Percentiles rank a stretch among this genome's conserved stretches.
phyloP scores from a whole-genome alignment of 1,140 invertebrate species.

The Drosophila yakuba region DNA sequence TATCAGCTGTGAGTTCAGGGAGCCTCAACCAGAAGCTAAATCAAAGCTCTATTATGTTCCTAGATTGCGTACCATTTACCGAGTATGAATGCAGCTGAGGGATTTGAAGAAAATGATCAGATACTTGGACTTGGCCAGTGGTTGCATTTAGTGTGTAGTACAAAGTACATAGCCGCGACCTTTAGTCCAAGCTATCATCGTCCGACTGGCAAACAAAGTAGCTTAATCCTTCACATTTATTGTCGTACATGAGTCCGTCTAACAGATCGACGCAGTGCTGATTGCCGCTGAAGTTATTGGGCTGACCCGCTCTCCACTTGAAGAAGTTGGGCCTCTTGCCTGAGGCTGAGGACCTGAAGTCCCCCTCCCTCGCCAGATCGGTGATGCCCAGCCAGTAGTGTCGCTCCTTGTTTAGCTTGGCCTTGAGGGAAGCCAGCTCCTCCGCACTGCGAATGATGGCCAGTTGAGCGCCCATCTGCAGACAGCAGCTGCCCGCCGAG shows the following conservation, averaged over 20 bases:
- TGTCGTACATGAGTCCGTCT: slow-evolving; percentile 1
- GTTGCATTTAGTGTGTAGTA: no score
- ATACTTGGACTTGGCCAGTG: neutral
- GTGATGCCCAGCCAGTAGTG: neutral
- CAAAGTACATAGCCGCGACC: no score
- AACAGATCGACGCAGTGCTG: slow-evolving; percentile 1
- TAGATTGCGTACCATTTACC: no score
- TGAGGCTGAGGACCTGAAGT: neutral
- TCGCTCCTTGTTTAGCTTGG: neutral
- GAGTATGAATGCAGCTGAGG: no score
- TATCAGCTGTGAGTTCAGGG: slow-evolving; percentile 20
- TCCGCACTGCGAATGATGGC: neutral
- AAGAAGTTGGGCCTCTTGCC: neutral
- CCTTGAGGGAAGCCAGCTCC: neutral
- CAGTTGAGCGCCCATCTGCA: neutral
- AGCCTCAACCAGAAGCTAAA: slow-evolving; percentile 19
- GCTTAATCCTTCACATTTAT: neutral
- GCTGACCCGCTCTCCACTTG: neutral
- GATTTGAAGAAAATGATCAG: neutral
- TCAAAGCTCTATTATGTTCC: no score
- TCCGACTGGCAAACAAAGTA: neutral
- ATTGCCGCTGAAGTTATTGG: neutral
- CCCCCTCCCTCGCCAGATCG: neutral
- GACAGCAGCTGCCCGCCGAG: neutral
- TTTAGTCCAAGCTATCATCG: neutral